These are phyloP conservation scores for Callosobruchus maculatus DNA, from an alignment of 2,888 invertebrate genomes.

Conservation along the genomic window DNA sequence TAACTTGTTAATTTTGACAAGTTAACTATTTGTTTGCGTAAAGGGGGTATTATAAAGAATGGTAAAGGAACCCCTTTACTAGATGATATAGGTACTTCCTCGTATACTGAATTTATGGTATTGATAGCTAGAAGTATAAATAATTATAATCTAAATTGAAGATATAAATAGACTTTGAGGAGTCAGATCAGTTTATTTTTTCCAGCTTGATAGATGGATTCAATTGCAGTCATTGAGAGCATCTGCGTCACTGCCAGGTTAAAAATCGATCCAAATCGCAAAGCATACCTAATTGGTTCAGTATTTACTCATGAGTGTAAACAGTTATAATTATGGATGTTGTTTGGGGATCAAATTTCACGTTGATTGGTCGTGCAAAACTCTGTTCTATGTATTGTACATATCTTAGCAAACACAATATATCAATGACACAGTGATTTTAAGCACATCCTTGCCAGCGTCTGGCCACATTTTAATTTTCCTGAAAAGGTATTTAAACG, in stretches of 20 bases:
- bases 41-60: too few relatives aligned
- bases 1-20: too few relatives aligned
- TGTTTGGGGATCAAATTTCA: neutral
- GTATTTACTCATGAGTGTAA: neutral
- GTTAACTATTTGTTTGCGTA: too few relatives aligned
- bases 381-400: too few relatives aligned
- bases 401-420: too few relatives aligned
- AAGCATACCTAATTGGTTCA: neutral
- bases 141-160: neutral
- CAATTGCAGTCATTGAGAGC: neutral
- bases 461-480: too few relatives aligned
- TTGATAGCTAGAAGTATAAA: neutral
- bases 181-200: neutral
- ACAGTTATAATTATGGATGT: neutral
- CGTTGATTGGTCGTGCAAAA: neutral
- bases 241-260: neutral
- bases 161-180: neutral
- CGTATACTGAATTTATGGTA: neutral
- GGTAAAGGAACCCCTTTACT: too few relatives aligned
- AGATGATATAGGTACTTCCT: too few relatives aligned
- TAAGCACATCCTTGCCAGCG: too few relatives aligned
- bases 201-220: neutral
- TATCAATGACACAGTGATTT: too few relatives aligned
- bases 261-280: neutral
- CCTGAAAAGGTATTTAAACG: too few relatives aligned